These are phyloP conservation scores for Drosophila subquinaria DNA, from an alignment of 2,888 invertebrate species.

Conservation along the genomic window DNA sequence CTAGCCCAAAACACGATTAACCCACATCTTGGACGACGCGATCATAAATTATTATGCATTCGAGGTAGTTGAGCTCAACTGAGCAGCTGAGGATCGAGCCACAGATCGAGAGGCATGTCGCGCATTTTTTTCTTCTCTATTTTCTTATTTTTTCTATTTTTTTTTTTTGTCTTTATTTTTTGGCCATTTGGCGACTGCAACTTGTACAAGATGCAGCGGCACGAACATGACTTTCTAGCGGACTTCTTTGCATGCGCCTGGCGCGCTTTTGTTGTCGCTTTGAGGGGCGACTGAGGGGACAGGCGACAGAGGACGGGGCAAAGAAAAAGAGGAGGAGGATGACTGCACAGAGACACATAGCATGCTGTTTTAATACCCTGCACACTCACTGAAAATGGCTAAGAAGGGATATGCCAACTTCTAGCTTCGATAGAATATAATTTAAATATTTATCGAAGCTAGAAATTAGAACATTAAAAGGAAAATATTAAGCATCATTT, in stretches of 20 bases:
- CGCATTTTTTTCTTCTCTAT: constrained; percentile 32
- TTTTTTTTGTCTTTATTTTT: constrained; percentile 37
- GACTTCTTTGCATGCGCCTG: constrained; percentile 78
- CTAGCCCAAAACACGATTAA: constrained; percentile 86
- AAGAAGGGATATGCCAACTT: neutral
- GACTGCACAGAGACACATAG: constrained; percentile 33
- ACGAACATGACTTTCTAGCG: constrained; percentile 82
- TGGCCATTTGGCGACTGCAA: constrained; percentile 53
- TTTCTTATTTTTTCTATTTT: constrained; percentile 19
- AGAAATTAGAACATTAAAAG: no score
- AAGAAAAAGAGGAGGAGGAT: neutral
- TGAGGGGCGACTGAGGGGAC: constrained; percentile 26
- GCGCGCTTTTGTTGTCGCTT: constrained; percentile 68
- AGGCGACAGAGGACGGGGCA: neutral
- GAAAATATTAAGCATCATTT: no score
- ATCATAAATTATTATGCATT: constrained; percentile 85
- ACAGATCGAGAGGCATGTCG: constrained; percentile 57
- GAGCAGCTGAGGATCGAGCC: constrained; percentile 26
- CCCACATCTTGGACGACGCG: constrained; percentile 86
- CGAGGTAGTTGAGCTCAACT: constrained; percentile 40
- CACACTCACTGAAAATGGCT: neutral
- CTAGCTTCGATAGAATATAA: no score
- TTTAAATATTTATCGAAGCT: no score
- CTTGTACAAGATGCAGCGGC: constrained; percentile 56
- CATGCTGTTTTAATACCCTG: constrained; percentile 44